Percentiles rank a stretch among this genome's conserved stretches.
Evolutionary conservation across 1,140 invertebrate genomes (phyloP).

Genomic region (Triops cancriformis): DNA sequence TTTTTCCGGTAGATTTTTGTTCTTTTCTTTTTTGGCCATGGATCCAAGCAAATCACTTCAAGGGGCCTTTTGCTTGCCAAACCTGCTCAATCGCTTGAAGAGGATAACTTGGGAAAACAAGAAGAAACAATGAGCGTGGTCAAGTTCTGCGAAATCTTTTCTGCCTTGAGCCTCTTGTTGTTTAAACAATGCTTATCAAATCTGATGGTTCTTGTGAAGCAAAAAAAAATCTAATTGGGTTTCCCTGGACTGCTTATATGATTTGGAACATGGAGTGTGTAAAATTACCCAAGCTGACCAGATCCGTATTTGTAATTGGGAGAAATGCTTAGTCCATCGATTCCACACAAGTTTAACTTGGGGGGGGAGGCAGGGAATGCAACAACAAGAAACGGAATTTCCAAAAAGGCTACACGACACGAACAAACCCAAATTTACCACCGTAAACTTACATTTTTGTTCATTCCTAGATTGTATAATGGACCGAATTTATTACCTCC

Average conservation of each 20-base stretch:
- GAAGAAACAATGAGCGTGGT: background rate
- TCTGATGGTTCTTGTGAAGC: background rate
- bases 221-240: background rate
- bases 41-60: background rate
- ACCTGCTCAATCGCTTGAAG: constrained; percentile 6
- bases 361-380: background rate
- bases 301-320: background rate
- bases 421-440: background rate
- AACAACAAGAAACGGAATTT: background rate
- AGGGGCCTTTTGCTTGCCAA: constrained; percentile 12
- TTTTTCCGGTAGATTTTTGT: no score
- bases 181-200: background rate
- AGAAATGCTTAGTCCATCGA: background rate
- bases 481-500: constrained; percentile 6
- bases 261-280: background rate
- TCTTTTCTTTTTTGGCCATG: background rate
- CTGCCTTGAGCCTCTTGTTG: background rate
- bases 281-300: background rate
- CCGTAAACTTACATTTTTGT: background rate
- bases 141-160: background rate
- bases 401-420: background rate
- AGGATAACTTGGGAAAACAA: background rate
- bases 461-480: background rate
- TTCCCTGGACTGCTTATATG: background rate
- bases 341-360: background rate